phyloP scores from a whole-genome alignment of 2,797 vertebrate genomes.

The Syngnathus rostellatus region DNA sequence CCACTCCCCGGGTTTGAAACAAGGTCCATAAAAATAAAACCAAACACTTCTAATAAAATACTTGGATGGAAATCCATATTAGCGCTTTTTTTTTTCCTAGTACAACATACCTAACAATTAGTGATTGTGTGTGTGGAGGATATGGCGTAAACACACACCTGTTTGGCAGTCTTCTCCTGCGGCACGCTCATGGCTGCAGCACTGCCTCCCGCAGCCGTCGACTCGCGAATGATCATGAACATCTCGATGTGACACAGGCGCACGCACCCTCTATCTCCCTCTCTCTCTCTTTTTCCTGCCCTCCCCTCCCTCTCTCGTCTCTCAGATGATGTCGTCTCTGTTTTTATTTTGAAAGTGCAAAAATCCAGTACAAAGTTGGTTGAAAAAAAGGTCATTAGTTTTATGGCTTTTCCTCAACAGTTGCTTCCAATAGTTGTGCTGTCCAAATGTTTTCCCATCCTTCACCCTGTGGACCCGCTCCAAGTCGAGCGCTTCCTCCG shows the following conservation, averaged over 20 bases:
- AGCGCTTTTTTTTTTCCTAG: background rate
- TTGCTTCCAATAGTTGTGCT: too few species aligned
- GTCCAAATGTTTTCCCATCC: background rate
- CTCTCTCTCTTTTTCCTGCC: conserved; percentile 18
- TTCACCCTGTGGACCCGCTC: background rate
- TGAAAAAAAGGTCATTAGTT: background rate
- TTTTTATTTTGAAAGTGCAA: conserved; percentile 18
- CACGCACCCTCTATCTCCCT: conserved; percentile 21
- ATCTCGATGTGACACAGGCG: conserved; percentile 50
- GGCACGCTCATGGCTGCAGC: conserved; percentile 41
- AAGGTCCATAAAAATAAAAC: background rate
- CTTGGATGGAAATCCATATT: background rate
- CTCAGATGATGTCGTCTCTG: conserved; percentile 13
- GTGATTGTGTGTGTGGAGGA: background rate
- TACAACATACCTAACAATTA: background rate
- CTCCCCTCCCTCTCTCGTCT: conserved; percentile 35
- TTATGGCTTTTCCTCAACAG: background rate
- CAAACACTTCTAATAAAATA: background rate
- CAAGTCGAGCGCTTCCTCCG: conserved; percentile 1
- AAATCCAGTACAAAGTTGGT: conserved; percentile 1
- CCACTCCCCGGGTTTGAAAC: background rate
- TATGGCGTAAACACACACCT: conserved; percentile 50
- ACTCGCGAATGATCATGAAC: conserved; percentile 77
- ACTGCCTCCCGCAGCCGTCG: conserved; percentile 43
- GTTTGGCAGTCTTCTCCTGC: conserved; percentile 62